phyloP scores from a whole-genome alignment of 2,888 invertebrate species.

The Coecobrya sp. region DNA sequence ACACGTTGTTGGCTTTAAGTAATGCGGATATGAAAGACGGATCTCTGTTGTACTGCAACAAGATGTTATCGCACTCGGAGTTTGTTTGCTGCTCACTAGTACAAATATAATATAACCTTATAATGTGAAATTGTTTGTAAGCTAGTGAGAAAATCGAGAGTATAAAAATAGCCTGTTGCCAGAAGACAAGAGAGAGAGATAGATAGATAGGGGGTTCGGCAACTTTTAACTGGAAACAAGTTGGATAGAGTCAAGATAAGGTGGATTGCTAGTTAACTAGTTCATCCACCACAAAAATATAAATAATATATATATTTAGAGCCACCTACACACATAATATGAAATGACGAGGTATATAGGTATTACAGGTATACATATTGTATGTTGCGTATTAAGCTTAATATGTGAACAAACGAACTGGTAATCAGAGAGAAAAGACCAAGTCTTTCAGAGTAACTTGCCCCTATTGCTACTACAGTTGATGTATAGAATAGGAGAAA shows the following conservation, averaged over 20 bases:
- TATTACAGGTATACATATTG: background rate
- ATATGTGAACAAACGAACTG: conserved; percentile 8
- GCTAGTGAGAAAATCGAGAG: conserved; percentile 14
- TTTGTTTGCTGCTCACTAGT: background rate
- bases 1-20: background rate
- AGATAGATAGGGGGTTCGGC: background rate
- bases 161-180: conserved; percentile 45
- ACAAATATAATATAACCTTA: background rate
- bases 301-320: conserved; percentile 25
- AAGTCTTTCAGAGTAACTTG: background rate
- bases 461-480: no score
- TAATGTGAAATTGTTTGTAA: conserved; percentile 1
- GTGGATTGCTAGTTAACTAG: conserved; percentile 29
- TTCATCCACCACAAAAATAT: conserved; percentile 34
- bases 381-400: background rate
- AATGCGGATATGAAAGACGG: conserved; percentile 43
- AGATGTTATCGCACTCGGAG: conserved; percentile 29
- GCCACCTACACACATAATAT: conserved; percentile 9
- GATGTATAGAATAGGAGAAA: background rate
- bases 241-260: conserved; percentile 49
- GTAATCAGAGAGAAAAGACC: background rate
- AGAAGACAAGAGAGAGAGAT: background rate
- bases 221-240: conserved; percentile 50
- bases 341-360: background rate
- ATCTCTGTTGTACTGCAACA: background rate